A percentile compares a stretch with the other conserved stretches of the same genome.
Evolutionary conservation across 1,140 invertebrate species (phyloP).

Genomic region (Drusus annulatus): DNA sequence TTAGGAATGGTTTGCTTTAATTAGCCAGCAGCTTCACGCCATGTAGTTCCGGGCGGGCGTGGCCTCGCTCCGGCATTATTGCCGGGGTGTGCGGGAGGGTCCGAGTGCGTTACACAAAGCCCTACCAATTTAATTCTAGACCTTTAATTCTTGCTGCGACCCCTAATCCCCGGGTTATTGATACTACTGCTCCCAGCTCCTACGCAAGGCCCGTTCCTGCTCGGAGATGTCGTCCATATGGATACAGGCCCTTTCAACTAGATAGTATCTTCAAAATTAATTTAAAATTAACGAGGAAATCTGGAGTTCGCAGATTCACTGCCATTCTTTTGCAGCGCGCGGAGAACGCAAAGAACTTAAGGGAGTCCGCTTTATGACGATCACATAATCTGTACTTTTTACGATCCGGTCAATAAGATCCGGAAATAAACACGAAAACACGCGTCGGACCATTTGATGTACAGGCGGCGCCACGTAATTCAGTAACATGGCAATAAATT

Average conservation of each 20-base stretch:
- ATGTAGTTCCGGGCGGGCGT: conserved; percentile 4
- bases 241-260: neutral
- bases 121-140: conserved; percentile 42
- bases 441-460: conserved; percentile 28
- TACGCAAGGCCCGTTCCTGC: neutral
- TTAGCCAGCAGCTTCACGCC: conserved; percentile 2
- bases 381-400: conserved; percentile 22
- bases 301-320: neutral
- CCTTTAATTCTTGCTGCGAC: conserved; percentile 39
- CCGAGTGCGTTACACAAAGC: conserved; percentile 52
- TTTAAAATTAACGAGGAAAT: neutral
- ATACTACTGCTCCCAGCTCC: neutral
- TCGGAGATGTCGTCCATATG: neutral
- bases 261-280: neutral
- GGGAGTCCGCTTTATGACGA: conserved; percentile 23
- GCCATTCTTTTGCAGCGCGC: neutral
- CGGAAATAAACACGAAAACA: conserved; percentile 24
- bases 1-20: conserved; percentile 7
- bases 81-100: conserved; percentile 42
- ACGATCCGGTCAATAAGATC: conserved; percentile 22
- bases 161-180: conserved; percentile 23
- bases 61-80: conserved; percentile 1
- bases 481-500: conserved; percentile 21
- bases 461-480: conserved; percentile 29
- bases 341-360: conserved; percentile 14